Evolutionary conservation across 2,113 vertebrate species (phyloP), one percentile per base, ranked within the genome.

Genomic region (Choloepus hoffmanni): DNA sequence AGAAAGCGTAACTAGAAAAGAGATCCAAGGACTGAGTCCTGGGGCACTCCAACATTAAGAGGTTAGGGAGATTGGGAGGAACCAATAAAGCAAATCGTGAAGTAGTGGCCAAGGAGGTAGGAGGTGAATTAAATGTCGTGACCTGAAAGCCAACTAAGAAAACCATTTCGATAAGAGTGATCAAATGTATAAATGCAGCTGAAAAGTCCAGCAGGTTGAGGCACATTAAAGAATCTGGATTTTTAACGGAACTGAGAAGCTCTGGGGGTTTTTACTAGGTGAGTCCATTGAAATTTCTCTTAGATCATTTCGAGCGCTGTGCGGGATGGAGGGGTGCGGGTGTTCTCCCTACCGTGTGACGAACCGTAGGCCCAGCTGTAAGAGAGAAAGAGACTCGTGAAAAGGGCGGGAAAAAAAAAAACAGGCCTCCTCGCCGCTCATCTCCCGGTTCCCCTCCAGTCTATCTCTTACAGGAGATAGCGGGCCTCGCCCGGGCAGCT

Each of bases 401-500:
- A 92, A 21, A 30, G 50, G 14, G 26, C 7, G 43, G 43, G 43
- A 45, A 45, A 45, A 45, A 45, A 45, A 45, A 30, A 48, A 23
- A 19, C 8, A 33, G 9, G 21, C 8, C 74, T 0, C 26, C 50
- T 23, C 19, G 28, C 74, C n/a, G 30, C 68, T 2, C 33, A 10
- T 76, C 65, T 7, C 89, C 93, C 93, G 10, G 62, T 1, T 5
- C 84, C 77, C 58, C 7, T 16, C n/a, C 60, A 30, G 26, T 2
- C 23, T 81, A 8, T 21, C 8, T 50, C 98, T 98, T 96, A 99
- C 98, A 98, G 96, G 36, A 98, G 96, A 74, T 98, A 98, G 2
- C 98, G 98, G 21, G 98, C 98, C 82, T 98, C 94, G 4, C 97
- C 98, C 28, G 98, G 98, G 58, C 98, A 98, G 5, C 83, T 5